phyloP scores from a whole-genome alignment of 2,888 invertebrate genomes.

The Nowickia ferox region DNA sequence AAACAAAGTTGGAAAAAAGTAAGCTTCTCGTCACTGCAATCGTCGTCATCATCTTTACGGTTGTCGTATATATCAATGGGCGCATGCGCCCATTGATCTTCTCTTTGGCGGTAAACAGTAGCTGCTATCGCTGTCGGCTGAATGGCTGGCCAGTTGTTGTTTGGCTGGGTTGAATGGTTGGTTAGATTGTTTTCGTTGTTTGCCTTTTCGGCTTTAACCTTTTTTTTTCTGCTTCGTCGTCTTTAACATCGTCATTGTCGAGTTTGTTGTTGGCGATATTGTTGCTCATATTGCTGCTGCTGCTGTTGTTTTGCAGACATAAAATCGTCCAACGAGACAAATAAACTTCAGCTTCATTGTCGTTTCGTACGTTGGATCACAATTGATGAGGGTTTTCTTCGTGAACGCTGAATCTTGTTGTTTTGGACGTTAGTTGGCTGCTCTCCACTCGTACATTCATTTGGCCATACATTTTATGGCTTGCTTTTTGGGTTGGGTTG shows the following conservation, averaged over 20 bases:
- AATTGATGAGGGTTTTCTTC: constrained; percentile 66
- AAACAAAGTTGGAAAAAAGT: constrained; percentile 47
- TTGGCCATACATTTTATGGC: constrained; percentile 59
- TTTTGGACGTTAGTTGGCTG: constrained; percentile 28
- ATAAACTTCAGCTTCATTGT: constrained; percentile 68
- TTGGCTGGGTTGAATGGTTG: constrained; percentile 49
- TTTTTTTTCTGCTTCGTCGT: constrained; percentile 37
- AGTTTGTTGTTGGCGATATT: constrained; percentile 36
- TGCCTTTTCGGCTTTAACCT: constrained; percentile 68
- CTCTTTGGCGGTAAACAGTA: constrained; percentile 73
- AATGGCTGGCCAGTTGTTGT: constrained; percentile 64
- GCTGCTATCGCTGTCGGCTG: constrained; percentile 72
- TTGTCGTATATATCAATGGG: constrained; percentile 73
- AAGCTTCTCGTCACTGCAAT: constrained; percentile 71
- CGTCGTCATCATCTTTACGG: constrained; percentile 72
- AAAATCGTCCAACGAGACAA: constrained; percentile 70
- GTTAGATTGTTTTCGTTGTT: constrained; percentile 53
- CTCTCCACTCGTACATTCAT: constrained; percentile 22
- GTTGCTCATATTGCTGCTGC: not conserved
- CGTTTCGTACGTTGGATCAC: constrained; percentile 55
- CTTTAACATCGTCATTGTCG: constrained; percentile 26
- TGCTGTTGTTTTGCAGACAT: constrained; percentile 63
- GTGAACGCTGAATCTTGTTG: constrained; percentile 48
- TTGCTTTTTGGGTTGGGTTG: constrained; percentile 72
- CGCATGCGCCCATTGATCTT: constrained; percentile 73